phyloP scores from a whole-genome alignment of 2,797 vertebrate species.

The Cephalopachus bancanus region DNA sequence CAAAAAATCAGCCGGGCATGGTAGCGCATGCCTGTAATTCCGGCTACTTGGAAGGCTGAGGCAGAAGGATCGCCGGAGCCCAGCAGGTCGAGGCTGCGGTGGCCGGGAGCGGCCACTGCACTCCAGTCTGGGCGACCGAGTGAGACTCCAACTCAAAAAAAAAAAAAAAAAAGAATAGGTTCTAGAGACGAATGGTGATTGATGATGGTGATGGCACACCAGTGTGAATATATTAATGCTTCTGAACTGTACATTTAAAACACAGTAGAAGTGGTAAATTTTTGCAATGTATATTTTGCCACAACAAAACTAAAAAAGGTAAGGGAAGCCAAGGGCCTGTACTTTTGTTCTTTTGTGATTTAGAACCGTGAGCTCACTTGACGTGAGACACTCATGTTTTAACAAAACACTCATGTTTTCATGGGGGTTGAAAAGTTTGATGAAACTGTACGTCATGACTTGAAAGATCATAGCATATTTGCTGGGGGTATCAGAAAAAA shows the following conservation, averaged over 20 bases:
- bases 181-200: not conserved
- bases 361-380: not conserved
- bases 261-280: not conserved
- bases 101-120: too few relatives aligned
- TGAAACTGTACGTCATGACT: accelerated
- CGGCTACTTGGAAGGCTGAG: too few relatives aligned
- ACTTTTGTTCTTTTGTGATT: not conserved
- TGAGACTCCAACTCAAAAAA: too few relatives aligned
- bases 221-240: too few relatives aligned
- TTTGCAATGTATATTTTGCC: not conserved
- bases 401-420: not conserved
- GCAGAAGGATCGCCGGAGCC: too few relatives aligned
- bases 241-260: not conserved
- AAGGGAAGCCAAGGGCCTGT: not conserved
- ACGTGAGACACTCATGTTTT: not conserved
- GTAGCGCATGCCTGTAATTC: too few relatives aligned
- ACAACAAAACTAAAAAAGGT: conserved; percentile 77
- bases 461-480: not conserved
- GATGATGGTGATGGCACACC: not conserved
- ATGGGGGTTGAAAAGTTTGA: not conserved
- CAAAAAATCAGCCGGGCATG: too few relatives aligned
- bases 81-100: too few relatives aligned
- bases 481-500: not conserved
- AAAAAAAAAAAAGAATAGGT: too few relatives aligned
- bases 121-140: too few relatives aligned